phyloP scores from a whole-genome alignment of 2,113 vertebrate genomes.

The Sylvia atricapilla region DNA sequence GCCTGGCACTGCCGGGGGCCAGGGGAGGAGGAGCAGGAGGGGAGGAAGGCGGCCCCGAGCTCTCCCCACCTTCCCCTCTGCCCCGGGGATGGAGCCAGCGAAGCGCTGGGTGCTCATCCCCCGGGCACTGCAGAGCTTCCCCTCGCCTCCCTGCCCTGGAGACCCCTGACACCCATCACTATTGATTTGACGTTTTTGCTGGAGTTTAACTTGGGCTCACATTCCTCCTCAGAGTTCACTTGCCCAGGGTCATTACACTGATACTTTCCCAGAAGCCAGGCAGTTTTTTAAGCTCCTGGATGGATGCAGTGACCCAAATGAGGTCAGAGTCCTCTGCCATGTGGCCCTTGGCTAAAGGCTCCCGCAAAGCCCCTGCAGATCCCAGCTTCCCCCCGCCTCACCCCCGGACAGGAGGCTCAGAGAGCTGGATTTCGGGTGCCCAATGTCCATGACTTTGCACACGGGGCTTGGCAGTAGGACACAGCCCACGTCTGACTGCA shows the following conservation, averaged over 20 bases:
- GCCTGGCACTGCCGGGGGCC: neutral
- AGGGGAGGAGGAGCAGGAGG: neutral
- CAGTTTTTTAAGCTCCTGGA: neutral
- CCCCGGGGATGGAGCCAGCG: rapidly evolving
- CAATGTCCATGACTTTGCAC: neutral
- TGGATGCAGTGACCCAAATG: neutral
- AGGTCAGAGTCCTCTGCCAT: neutral
- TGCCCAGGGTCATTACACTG: neutral
- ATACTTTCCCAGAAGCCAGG: neutral
- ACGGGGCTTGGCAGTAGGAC: too few species aligned
- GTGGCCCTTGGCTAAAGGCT: neutral
- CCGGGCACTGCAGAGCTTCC: neutral
- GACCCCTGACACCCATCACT: neutral
- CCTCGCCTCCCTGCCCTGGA: neutral
- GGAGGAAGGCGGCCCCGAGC: neutral
- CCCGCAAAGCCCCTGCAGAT: neutral
- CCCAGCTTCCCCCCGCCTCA: neutral
- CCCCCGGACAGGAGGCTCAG: neutral
- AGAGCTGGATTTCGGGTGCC: neutral
- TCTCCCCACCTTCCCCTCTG: neutral
- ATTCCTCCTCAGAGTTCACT: neutral
- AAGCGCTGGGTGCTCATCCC: rapidly evolving
- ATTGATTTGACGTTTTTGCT: neutral
- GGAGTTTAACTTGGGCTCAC: neutral
- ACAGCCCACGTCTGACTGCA: rapidly evolving